phyloP scores from a whole-genome alignment of 2,888 invertebrate genomes.

The Blera fallax region DNA sequence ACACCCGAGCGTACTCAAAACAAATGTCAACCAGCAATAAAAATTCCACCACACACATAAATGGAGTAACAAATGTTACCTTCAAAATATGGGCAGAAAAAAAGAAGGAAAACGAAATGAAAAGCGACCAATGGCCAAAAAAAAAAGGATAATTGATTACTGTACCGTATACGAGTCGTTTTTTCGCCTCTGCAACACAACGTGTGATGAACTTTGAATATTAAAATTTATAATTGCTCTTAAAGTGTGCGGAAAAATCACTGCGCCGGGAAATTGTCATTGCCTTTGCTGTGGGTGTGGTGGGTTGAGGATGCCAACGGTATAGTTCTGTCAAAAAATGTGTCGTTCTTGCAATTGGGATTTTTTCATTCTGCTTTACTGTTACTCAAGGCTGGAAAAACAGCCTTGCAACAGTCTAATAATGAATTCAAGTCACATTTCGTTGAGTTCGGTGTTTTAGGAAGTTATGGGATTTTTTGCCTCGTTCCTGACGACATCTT shows the following conservation, averaged over 20 bases:
- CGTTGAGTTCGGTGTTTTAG: conserved; percentile 73
- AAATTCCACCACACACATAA: conserved; percentile 63
- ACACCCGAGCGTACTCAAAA: conserved; percentile 41
- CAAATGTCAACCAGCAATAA: conserved; percentile 72
- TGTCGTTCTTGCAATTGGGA: conserved; percentile 64
- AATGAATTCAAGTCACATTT: conserved; percentile 70
- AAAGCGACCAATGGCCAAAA: conserved; percentile 54
- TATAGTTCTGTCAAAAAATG: conserved; percentile 65
- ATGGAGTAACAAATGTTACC: conserved; percentile 70
- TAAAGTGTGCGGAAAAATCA: conserved; percentile 73
- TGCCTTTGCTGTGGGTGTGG: conserved; percentile 13
- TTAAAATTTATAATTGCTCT: conserved; percentile 73
- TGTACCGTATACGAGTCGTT: conserved; percentile 65
- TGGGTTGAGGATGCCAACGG: background rate
- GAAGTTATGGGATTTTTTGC: conserved; percentile 71
- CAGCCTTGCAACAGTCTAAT: conserved; percentile 64
- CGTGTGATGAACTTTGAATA: conserved; percentile 73
- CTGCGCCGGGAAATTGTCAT: conserved; percentile 72
- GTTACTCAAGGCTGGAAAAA: conserved; percentile 38
- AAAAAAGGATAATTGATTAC: conserved; percentile 72
- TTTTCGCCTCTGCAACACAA: conserved; percentile 66
- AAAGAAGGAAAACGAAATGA: conserved; percentile 28
- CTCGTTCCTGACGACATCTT: conserved; percentile 55
- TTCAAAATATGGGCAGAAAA: conserved; percentile 6
- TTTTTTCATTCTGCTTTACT: background rate